Base-by-base conservation (phyloP, 2,113 vertebrate species). In the Polypterus bichir region DNA sequence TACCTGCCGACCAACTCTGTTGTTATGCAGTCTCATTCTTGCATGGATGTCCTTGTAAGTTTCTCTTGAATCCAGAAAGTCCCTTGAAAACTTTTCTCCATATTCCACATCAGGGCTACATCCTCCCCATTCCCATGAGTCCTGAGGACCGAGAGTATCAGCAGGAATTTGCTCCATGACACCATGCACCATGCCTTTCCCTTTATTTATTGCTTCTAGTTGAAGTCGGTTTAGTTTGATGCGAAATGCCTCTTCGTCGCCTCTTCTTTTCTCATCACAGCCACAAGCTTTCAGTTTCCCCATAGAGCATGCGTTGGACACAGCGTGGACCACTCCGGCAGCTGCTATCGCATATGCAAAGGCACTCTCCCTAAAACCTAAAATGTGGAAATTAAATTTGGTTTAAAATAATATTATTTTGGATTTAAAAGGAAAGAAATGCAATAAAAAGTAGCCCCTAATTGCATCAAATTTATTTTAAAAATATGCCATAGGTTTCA, bases 61-160 rank as follows among this genome's bases (percentile, higher is more conserved):
- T 77, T 99, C 95, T 4, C 95, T 87, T 57, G 96, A 93, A 68
- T 99, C 96, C 0, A 99, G 83, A 79, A 99, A 99, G 69, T 99
- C 96, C 73, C 90, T 88, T 54, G 96, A 97, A 82, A 99, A 99
- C 74, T 92, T 91, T 75, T 97, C 94, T 58, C 94, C 96, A 47
- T 92, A 99, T 70, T 98, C 94, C 83, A 99, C 90, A 0, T 99
- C 92, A 0, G 94, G 96, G 72, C 96, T 99, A 84, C 96, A 99
- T 68, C 96, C 96, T 3, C 95, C 95, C 96, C 96, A 99, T 61
- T 98, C 96, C 96, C 96, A 99, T 73, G 94, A 91, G 83, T 98
- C 96, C 77, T 96, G 91, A 47, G 91, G 89, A 53, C 90, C 91
- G 0, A 90, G 86, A 61, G 86, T 81, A 57, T 94, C 92, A 0